These are phyloP conservation scores for Chrysochloris asiatica DNA, from an alignment of 2,113 vertebrate genomes.

Conservation along the genomic window DNA sequence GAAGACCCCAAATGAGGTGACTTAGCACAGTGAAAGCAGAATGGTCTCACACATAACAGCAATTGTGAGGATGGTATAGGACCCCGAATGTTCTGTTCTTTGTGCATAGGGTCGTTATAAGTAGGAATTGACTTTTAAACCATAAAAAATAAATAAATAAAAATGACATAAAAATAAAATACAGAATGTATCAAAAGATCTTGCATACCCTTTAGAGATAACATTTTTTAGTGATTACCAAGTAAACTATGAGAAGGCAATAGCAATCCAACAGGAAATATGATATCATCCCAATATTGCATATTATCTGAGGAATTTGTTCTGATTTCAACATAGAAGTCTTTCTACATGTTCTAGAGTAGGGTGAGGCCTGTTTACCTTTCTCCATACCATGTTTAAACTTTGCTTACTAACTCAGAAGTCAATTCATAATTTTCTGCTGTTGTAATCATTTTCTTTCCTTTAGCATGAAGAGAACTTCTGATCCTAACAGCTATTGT, in stretches of 20 bases:
- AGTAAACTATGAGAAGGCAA: background rate
- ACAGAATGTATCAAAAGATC: background rate
- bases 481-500: slow-evolving; percentile 9
- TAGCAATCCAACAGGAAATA: slow-evolving; percentile 26
- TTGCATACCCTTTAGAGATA: background rate
- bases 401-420: slow-evolving; percentile 15
- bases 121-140: no score
- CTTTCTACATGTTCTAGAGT: background rate
- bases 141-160: no score
- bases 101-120: no score
- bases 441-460: slow-evolving; percentile 25
- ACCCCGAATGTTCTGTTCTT: no score
- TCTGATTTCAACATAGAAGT: slow-evolving; percentile 44
- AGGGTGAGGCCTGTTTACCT: background rate
- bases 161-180: no score
- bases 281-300: background rate
- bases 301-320: slow-evolving; percentile 51
- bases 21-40: background rate
- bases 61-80: no score
- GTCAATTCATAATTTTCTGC: slow-evolving; percentile 6
- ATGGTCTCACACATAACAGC: no score
- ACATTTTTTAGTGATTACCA: slow-evolving; percentile 36
- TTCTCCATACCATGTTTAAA: slow-evolving; percentile 26
- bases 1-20: no score
- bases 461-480: background rate